These are phyloP conservation scores for Lophochroa leadbeateri DNA, from an alignment of 2,113 vertebrate genomes.

Conservation along the genomic window DNA sequence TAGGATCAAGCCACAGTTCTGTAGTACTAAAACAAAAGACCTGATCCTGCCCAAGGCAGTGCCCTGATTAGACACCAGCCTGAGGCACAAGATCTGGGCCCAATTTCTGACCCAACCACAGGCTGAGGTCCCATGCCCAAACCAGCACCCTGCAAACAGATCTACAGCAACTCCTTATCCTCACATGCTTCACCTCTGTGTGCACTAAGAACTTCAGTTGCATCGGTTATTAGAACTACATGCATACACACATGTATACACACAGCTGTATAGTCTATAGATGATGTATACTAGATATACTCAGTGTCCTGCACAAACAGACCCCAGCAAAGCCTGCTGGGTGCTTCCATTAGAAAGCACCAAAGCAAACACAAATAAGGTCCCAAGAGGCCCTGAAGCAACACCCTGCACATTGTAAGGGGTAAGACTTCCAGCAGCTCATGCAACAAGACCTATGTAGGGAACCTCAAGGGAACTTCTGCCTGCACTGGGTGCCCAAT, in stretches of 20 bases:
- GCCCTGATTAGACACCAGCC: background rate
- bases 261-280: fast-evolving
- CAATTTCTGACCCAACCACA: background rate
- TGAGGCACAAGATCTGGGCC: background rate
- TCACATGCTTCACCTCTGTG: background rate
- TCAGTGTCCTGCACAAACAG: background rate
- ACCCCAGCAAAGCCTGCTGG: background rate
- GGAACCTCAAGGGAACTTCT: background rate
- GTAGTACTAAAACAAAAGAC: conserved; percentile 26
- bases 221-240: fast-evolving
- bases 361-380: background rate
- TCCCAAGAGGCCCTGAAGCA: background rate
- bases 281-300: too few species aligned
- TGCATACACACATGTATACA: fast-evolving
- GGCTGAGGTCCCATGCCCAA: fast-evolving
- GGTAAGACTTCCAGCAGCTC: background rate
- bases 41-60: background rate
- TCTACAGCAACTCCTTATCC: background rate
- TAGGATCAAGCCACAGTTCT: background rate
- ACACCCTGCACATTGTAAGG: fast-evolving
- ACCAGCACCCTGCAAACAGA: background rate
- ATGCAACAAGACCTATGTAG: fast-evolving
- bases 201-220: fast-evolving
- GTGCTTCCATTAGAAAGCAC: background rate
- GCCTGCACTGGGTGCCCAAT: background rate